Evolutionary conservation across 1,140 invertebrate species (phyloP).

Genomic region (Panagrolaimus sp.): DNA sequence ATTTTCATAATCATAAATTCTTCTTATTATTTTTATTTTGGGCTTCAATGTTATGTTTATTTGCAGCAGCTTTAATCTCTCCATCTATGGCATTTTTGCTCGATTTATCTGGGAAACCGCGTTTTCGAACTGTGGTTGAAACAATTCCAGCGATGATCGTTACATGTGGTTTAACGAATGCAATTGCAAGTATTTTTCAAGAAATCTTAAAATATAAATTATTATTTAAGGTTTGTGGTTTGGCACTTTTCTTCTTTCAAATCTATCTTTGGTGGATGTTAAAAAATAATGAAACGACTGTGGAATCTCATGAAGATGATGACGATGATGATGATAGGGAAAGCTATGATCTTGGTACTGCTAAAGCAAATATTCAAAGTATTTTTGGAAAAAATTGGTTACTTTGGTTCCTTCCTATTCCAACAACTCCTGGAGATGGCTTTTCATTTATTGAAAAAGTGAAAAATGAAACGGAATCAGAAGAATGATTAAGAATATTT

Average conservation of each 20-base stretch:
- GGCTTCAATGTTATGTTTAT: slow-evolving; percentile 18
- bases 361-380: neutral
- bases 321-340: neutral
- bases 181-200: neutral
- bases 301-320: neutral
- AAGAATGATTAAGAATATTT: too few relatives aligned
- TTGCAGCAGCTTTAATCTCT: neutral
- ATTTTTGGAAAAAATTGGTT: neutral
- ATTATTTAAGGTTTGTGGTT: neutral
- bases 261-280: slow-evolving; percentile 1
- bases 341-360: neutral
- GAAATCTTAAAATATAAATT: neutral
- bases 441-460: neutral
- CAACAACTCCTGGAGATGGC: neutral
- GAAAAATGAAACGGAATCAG: too few relatives aligned
- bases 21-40: slow-evolving; percentile 30
- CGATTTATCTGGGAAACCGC: neutral
- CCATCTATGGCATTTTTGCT: neutral
- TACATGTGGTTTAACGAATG: neutral
- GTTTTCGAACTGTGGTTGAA: neutral
- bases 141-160: neutral
- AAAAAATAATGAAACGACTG: neutral
- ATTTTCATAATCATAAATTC: slow-evolving; percentile 29
- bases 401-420: neutral
- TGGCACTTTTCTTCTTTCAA: neutral